Base-by-base conservation (phyloP, 2,113 vertebrate species). In the Eurystomus gularis region DNA sequence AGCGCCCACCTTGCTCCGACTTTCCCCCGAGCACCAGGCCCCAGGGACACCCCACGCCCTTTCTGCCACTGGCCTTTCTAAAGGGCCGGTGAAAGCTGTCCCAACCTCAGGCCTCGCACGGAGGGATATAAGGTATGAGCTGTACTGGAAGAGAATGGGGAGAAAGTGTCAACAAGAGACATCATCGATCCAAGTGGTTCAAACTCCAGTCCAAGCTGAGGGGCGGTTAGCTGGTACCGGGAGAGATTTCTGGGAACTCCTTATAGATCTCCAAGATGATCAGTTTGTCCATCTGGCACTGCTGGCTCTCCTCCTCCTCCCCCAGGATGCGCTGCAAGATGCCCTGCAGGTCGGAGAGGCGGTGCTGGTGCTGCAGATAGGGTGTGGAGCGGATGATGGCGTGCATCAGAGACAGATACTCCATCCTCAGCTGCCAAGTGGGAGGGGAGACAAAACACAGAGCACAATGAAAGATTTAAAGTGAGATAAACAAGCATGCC, bases 351-450 rank as follows among this genome's bases (percentile, higher is more conserved):
- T 99, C 99, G 0, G 98, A 31, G 7, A 99, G 97, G 40, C 99
- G 99, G 97, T 99, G 99, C 94, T 97, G 98, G 96, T 99, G 99
- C 96, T 99, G 98, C 61, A 99, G 97, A 96, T 99, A 99, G 90
- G 99, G 98, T 0, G 99, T 99, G 82, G 99, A 99, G 97, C 99
- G 98, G 76, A 99, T 98, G 94, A 99, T 98, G 20, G 99, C 98
- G 46, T 99, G 99, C 99, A 99, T 99, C 97, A 99, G 98, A 65
- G 99, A 99, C 9, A 99, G 98, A 95, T 99, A 99, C 97, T 99
- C 99, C 99, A 99, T 99, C 86, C 99, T 98, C 95, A 99, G 97
- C 99, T 99, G 97, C 62, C 93, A 92, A 86, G 90, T n/a, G 89
- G 81, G 87, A 84, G 94, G 79, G 65, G 90, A 93, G 69, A 97